Evolutionary conservation across 2,113 vertebrate species (phyloP).

Genomic region (Callochromis pleurospilus): DNA sequence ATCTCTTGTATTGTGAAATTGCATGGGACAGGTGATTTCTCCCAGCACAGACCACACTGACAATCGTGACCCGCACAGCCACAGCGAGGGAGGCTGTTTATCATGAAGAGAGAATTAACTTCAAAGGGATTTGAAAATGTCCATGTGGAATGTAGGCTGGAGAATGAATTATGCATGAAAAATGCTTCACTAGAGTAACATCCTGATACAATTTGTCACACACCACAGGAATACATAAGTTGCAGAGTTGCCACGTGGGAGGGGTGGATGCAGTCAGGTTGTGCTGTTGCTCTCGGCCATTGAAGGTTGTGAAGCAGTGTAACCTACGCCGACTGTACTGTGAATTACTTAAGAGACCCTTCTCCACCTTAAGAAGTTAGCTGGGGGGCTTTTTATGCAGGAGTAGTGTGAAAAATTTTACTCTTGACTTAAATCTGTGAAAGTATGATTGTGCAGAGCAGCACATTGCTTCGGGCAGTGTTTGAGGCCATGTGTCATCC

Average conservation of each 20-base stretch:
- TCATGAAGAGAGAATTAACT: slow-evolving; percentile 49
- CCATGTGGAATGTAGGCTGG: slow-evolving; percentile 20
- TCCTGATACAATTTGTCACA: slow-evolving; percentile 59
- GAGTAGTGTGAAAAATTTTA: not conserved
- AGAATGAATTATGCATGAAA: slow-evolving; percentile 56
- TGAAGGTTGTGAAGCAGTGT: slow-evolving; percentile 5
- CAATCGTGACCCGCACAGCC: slow-evolving; percentile 5
- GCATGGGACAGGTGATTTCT: slow-evolving; percentile 33
- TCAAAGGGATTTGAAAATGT: slow-evolving; percentile 54
- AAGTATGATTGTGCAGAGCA: not conserved
- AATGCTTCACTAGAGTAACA: slow-evolving; percentile 35
- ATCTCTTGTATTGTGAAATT: slow-evolving; percentile 12
- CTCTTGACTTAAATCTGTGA: not conserved
- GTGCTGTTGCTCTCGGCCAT: not conserved
- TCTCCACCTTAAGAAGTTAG: slow-evolving; percentile 3
- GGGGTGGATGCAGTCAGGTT: not conserved
- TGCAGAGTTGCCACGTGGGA: not conserved
- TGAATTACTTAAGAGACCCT: slow-evolving; percentile 47
- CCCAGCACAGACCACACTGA: not conserved
- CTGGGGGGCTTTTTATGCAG: slow-evolving; percentile 3
- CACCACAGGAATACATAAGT: slow-evolving; percentile 33
- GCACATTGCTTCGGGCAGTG: not conserved
- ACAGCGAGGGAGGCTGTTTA: slow-evolving; percentile 20
- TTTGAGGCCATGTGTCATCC: not conserved
- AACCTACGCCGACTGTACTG: slow-evolving; percentile 20